Evolutionary conservation across 2,888 invertebrate genomes (phyloP).

Genomic region (Xestia rhomboidea): DNA sequence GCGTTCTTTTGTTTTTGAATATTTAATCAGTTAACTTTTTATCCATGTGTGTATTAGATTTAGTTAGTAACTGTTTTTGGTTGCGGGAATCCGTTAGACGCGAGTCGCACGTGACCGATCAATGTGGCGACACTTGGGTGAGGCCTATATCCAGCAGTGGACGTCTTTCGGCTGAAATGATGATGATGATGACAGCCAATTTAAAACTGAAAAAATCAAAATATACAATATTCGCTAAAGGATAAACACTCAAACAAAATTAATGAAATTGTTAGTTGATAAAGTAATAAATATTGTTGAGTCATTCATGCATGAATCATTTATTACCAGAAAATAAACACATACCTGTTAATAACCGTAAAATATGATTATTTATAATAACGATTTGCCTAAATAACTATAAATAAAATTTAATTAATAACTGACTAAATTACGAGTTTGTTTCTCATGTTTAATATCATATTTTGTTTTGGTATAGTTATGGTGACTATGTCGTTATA

Average conservation of each 20-base stretch:
- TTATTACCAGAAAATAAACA: neutral
- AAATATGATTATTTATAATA: neutral
- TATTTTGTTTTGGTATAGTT: neutral
- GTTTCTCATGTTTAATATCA: neutral
- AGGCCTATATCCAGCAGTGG: too few species aligned
- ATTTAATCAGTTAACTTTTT: neutral
- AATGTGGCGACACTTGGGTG: too few species aligned
- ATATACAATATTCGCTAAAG: neutral
- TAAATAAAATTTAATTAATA: neutral
- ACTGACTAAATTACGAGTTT: neutral
- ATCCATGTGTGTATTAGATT: neutral
- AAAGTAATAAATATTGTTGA: neutral
- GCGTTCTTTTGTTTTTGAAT: neutral
- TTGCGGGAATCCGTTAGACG: too few species aligned
- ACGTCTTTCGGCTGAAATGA: too few species aligned
- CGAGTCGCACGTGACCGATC: too few species aligned
- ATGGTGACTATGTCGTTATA: neutral
- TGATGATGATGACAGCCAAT: too few species aligned
- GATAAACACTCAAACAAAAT: neutral
- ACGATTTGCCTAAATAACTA: neutral
- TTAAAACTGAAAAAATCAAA: neutral
- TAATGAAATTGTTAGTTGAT: neutral
- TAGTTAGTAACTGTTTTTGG: too few species aligned
- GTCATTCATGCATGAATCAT: neutral
- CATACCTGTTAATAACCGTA: neutral